Conservation (phyloP, 1,140 invertebrate genomes). For the Radopholus similis region DNA sequence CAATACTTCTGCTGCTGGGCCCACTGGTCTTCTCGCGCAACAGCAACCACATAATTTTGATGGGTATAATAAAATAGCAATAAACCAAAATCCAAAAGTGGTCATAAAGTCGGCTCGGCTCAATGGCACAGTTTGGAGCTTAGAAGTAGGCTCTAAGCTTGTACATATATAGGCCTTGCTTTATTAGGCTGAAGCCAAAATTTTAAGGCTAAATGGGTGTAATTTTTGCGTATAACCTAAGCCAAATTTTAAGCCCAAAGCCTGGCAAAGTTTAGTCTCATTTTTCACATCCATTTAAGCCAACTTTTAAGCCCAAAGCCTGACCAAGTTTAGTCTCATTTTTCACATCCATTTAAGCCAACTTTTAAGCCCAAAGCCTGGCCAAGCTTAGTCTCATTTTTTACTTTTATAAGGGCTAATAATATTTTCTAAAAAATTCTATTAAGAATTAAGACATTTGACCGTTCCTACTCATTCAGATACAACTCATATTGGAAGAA, state of each 20-base stretch:
- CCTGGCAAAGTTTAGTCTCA: not conserved
- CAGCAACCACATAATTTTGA: not conserved
- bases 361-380: not conserved
- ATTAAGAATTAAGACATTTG: too few relatives aligned
- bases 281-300: too few relatives aligned
- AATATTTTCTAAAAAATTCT: not conserved
- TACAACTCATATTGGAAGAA: constrained; percentile 19
- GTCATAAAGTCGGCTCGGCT: not conserved
- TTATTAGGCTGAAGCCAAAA: too few relatives aligned
- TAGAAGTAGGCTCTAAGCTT: not conserved
- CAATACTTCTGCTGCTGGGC: too few relatives aligned
- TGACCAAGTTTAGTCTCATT: not conserved
- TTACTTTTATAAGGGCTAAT: not conserved
- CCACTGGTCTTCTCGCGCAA: too few relatives aligned
- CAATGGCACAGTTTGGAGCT: not conserved
- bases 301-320: not conserved
- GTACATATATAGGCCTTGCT: too few relatives aligned
- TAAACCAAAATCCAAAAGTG: not conserved
- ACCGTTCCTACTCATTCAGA: too few relatives aligned
- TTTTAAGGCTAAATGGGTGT: too few relatives aligned
- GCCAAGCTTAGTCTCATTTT: not conserved
- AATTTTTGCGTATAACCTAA: too few relatives aligned
- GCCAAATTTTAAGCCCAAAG: not conserved
- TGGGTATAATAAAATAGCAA: not conserved
- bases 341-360: not conserved